phyloP scores from a whole-genome alignment of 2,113 vertebrate species.

The Carollia perspicillata region DNA sequence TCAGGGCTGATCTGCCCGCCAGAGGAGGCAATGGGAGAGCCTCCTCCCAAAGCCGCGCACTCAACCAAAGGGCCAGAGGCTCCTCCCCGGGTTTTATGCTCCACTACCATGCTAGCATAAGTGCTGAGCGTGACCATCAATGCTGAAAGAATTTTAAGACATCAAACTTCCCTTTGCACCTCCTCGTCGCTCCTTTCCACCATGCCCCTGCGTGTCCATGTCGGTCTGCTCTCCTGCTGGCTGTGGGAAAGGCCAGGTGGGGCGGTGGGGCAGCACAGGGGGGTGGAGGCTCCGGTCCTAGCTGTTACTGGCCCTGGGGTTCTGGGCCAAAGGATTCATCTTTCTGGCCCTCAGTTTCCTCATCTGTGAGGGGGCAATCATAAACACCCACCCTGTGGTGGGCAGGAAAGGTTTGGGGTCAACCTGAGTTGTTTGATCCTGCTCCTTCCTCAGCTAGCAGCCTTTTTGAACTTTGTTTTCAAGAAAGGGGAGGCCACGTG shows the following conservation, averaged over 20 bases:
- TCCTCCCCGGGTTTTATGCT: neutral
- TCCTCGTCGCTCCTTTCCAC: neutral
- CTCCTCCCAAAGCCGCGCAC: neutral
- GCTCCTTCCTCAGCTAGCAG: neutral
- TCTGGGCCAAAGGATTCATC: neutral
- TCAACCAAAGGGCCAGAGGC: neutral
- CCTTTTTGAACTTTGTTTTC: neutral
- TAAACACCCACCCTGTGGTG: rapidly evolving
- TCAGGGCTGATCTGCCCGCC: neutral
- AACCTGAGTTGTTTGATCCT: neutral
- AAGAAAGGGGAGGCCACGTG: neutral
- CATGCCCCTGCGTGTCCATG: neutral
- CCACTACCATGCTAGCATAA: neutral
- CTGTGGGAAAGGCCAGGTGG: neutral
- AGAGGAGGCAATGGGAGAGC: neutral
- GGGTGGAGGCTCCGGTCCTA: neutral
- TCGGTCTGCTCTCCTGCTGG: neutral
- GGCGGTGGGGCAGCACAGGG: neutral
- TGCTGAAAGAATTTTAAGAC: neutral
- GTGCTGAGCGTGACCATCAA: neutral
- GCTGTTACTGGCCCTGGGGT: neutral
- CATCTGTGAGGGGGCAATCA: neutral
- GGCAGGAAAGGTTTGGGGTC: neutral
- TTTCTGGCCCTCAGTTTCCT: neutral
- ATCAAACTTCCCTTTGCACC: neutral